Evolutionary conservation across 2,888 invertebrate genomes (phyloP).

Genomic region (Monochamus alternatus): DNA sequence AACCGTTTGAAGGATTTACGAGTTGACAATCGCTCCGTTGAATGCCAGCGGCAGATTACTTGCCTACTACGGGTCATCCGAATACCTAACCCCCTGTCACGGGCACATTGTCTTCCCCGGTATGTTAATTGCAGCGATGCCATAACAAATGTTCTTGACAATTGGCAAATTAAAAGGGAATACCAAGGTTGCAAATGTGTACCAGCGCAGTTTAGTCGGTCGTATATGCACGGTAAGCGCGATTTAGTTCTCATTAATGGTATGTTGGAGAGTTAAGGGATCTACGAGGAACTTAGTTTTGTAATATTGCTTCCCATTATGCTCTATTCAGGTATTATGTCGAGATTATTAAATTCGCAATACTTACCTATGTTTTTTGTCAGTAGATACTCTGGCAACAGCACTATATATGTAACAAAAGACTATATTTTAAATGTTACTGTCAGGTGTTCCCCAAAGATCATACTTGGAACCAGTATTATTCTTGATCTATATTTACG

Average conservation of each 20-base stretch:
- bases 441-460: too few relatives aligned
- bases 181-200: slow-evolving; percentile 35
- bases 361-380: too few relatives aligned
- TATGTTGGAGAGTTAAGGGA: too few relatives aligned
- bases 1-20: slow-evolving; percentile 56
- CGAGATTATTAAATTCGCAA: too few relatives aligned
- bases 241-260: neutral
- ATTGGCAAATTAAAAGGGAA: slow-evolving; percentile 45
- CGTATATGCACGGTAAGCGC: slow-evolving; percentile 3
- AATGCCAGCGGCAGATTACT: slow-evolving; percentile 58
- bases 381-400: too few relatives aligned
- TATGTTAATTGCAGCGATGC: slow-evolving; percentile 50
- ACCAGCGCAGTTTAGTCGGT: slow-evolving; percentile 22
- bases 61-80: slow-evolving; percentile 50
- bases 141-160: slow-evolving; percentile 47
- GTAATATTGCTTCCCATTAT: too few relatives aligned
- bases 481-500: too few relatives aligned
- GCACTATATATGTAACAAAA: too few relatives aligned
- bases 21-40: slow-evolving; percentile 53
- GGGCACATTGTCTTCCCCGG: slow-evolving; percentile 53
- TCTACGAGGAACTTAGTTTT: too few relatives aligned
- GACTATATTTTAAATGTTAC: too few relatives aligned
- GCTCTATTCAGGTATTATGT: too few relatives aligned
- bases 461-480: too few relatives aligned
- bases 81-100: slow-evolving; percentile 60